These are phyloP conservation scores for Bellardia pandia DNA, from an alignment of 2,888 invertebrate species.

Conservation along the genomic window DNA sequence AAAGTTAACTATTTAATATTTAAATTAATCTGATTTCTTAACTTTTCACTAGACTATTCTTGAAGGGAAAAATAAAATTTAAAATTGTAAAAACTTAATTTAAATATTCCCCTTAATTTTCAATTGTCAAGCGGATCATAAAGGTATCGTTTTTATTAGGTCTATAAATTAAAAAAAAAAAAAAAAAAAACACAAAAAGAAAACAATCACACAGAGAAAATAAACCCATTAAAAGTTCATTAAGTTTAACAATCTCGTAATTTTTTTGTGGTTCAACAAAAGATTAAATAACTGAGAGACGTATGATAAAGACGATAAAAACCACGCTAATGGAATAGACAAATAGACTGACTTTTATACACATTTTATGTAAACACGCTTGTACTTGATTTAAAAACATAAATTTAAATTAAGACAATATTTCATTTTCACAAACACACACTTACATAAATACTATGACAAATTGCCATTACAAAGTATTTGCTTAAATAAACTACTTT, in stretches of 20 bases:
- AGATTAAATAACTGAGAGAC: not conserved
- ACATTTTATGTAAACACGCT: not conserved
- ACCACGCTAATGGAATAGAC: conserved; percentile 4
- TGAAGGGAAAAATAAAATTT: not conserved
- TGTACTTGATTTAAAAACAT: conserved; percentile 37
- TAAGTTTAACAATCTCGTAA: conserved; percentile 51
- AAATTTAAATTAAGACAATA: conserved; percentile 58
- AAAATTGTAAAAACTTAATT: not conserved
- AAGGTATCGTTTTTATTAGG: not conserved
- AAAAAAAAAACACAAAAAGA: conserved; percentile 4
- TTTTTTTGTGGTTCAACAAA: conserved; percentile 34
- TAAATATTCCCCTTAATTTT: not conserved
- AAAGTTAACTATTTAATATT: too few species aligned
- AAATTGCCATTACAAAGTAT: conserved; percentile 41
- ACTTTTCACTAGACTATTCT: not conserved
- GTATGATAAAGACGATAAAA: not conserved
- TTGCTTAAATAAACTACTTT: conserved; percentile 19
- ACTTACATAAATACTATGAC: not conserved
- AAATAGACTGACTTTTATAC: not conserved
- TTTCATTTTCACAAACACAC: conserved; percentile 15
- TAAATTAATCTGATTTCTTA: not conserved
- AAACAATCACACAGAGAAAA: conserved; percentile 22
- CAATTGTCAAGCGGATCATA: not conserved
- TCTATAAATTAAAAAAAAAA: not conserved
- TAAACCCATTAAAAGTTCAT: conserved; percentile 44